Base-by-base conservation (phyloP, 2,797 vertebrate species). In the Calcarius lapponicus region DNA sequence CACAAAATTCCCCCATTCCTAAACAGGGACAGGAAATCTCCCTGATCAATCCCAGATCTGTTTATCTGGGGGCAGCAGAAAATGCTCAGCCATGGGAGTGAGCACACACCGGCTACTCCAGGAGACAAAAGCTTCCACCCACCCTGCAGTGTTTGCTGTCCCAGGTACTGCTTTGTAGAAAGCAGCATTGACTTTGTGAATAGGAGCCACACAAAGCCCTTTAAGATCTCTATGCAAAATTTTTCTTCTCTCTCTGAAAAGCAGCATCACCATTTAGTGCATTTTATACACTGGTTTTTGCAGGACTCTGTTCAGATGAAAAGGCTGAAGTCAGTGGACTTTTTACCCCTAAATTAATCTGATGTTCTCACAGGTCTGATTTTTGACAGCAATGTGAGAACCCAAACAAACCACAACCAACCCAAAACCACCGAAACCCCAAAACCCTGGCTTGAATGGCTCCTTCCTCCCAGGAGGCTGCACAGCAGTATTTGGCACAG, bases 141-240 rank as follows among this genome's bases (percentile, higher is more conserved):
- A 1, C 12, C 28, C 64, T 10, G 53, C 64, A 10, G 19, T 18
- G 34, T 15, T 22, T 40, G 31, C 54, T 42, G 3, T 24, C 64
- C 78, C 29, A 3, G 4, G 36, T 7, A 0, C 43, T 50, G 78
- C 0, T 10, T 34, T n/a, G 2, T 3, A 5, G 43, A 7, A 29
- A 67, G 29, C n/a, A n/a, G 5, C 9, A 2, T 1, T 8, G 54
- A 20, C 9, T 34, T 58, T 48, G 42, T 40, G 7, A 24, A 16
- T 4, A 8, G 31, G 10, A 11, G 6, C 4, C 54, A 29, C 18
- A 6, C 25, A 42, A 69, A 58, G 6, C 34, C 3, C 25, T 48
- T 42, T 12, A 16, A 34, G 13, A 18, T 19, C 53, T 34, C 34
- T 5, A 22, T 18, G 14, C 43, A n/a, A 11, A 15, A 1, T 24